Conservation (phyloP, 2,888 invertebrate species). For the Eudasyphora cyanicolor region DNA sequence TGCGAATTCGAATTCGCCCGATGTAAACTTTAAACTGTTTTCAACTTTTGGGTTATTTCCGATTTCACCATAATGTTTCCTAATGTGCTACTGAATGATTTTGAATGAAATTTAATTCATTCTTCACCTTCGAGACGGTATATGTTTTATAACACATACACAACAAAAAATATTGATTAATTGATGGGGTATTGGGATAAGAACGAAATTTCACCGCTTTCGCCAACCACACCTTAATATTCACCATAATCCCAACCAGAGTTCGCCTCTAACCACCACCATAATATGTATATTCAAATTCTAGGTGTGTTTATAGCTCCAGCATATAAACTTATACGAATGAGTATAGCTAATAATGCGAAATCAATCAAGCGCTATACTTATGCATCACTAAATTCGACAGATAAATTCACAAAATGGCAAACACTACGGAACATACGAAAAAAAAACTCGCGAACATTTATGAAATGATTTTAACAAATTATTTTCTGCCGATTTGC, state of each 20-base stretch:
- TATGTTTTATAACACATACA: neutral
- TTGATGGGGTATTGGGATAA: neutral
- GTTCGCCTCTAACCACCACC: neutral
- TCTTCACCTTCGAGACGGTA: too few relatives aligned
- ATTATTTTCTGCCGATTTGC: neutral
- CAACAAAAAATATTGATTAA: conserved; percentile 27
- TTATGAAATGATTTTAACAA: conserved; percentile 11
- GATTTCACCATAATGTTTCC: too few relatives aligned
- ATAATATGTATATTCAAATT: too few relatives aligned
- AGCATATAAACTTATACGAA: conserved; percentile 8
- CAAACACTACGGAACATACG: neutral
- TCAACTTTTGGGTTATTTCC: too few relatives aligned
- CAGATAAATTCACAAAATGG: conserved; percentile 59
- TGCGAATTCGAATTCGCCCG: too few relatives aligned
- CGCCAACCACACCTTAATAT: conserved; percentile 48
- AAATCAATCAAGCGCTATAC: conserved; percentile 69
- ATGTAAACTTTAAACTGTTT: too few relatives aligned
- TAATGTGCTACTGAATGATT: too few relatives aligned
- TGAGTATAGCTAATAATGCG: conserved; percentile 36
- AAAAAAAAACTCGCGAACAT: conserved; percentile 10
- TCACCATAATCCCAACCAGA: neutral
- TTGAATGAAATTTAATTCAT: too few relatives aligned
- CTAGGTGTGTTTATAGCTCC: too few relatives aligned
- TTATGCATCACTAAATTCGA: conserved; percentile 63
- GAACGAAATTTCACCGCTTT: neutral